Conservation (phyloP, 2,888 invertebrate species). For the Panzeria rudis region DNA sequence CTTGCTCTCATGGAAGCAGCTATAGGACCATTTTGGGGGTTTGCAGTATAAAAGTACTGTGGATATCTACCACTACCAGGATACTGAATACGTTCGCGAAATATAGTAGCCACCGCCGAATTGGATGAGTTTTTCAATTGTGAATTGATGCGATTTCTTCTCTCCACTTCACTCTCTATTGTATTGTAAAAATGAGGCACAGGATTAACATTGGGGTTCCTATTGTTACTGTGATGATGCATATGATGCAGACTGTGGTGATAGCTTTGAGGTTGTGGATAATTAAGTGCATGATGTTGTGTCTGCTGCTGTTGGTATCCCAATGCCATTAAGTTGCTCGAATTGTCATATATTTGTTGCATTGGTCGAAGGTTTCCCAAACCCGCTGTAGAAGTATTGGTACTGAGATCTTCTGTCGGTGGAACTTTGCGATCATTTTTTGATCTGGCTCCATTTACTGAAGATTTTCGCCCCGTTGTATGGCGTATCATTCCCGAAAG, state of each 20-base stretch:
- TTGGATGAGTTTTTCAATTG: conserved; percentile 78
- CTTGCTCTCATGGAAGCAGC: conserved; percentile 79
- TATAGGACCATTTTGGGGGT: conserved; percentile 76
- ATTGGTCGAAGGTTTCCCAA: conserved; percentile 76
- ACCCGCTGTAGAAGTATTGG: conserved; percentile 77
- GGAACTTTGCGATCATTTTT: conserved; percentile 54
- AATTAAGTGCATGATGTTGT: conserved; percentile 60
- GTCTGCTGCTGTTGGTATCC: conserved; percentile 76
- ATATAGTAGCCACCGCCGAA: conserved; percentile 81
- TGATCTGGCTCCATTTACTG: conserved; percentile 53
- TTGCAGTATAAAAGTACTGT: conserved; percentile 78
- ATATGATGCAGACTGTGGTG: conserved; percentile 76
- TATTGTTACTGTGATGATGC: conserved; percentile 74
- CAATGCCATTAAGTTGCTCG: conserved; percentile 81
- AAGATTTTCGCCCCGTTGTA: conserved; percentile 74
- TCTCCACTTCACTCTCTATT: conserved; percentile 82
- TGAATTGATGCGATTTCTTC: conserved; percentile 82
- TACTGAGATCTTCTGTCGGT: conserved; percentile 77
- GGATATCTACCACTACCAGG: conserved; percentile 77
- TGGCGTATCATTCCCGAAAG: conserved; percentile 76
- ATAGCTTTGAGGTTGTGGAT: conserved; percentile 69
- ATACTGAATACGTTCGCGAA: conserved; percentile 81
- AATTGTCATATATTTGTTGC: conserved; percentile 81
- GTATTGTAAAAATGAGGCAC: conserved; percentile 80
- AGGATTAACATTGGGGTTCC: conserved; percentile 75